These are phyloP conservation scores for Apus apus DNA, from an alignment of 2,113 vertebrate genomes.

Conservation along the genomic window DNA sequence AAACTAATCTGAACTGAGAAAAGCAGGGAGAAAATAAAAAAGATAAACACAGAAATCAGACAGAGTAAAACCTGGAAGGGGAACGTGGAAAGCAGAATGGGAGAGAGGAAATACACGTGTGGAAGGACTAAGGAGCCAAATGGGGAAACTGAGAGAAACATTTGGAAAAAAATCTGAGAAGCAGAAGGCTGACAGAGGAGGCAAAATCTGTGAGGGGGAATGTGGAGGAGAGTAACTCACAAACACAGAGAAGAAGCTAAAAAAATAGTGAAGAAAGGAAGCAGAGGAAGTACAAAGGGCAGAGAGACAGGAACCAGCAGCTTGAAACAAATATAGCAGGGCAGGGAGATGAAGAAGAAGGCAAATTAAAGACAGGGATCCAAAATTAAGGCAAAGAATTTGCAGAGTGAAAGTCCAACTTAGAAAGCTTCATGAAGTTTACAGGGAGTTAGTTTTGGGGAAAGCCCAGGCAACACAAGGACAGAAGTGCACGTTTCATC, in stretches of 20 bases:
- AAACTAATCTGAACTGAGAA: conserved; percentile 4
- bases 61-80: background rate
- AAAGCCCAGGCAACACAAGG: background rate
- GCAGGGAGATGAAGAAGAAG: background rate
- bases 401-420: background rate
- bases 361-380: background rate
- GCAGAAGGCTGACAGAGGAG: conserved; percentile 38
- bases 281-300: background rate
- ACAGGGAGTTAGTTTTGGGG: background rate
- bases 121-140: conserved; percentile 26
- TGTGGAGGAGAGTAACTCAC: background rate
- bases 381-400: background rate
- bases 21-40: background rate
- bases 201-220: conserved; percentile 1
- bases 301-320: background rate
- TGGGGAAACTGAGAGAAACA: conserved; percentile 43
- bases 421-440: background rate
- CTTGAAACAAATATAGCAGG: background rate
- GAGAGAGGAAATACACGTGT: background rate
- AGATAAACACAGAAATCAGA: background rate
- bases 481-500: background rate
- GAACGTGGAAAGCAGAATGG: background rate
- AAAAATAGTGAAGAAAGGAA: background rate
- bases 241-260: background rate
- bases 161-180: conserved; percentile 24